Conservation (phyloP, 92 coral and sea anemone species). For the Virgularia gustaviana region DNA sequence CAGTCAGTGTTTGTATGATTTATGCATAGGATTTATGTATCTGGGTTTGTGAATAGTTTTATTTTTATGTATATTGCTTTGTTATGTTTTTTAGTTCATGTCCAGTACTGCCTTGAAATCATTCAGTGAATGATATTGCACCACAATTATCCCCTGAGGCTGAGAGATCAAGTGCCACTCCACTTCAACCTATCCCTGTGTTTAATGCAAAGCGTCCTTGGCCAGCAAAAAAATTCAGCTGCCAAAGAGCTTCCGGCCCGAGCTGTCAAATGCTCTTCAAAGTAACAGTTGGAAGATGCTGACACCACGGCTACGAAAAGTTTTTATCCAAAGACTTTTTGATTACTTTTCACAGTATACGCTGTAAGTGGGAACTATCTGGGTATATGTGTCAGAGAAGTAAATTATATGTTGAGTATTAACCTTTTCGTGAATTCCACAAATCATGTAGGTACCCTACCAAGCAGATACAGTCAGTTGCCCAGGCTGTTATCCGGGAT, state of each 20-base stretch:
- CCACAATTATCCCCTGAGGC: background rate
- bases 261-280: constrained; percentile 25
- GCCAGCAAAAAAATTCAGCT: constrained; percentile 43
- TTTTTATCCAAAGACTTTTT: constrained; percentile 32
- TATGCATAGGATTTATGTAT: too few species aligned
- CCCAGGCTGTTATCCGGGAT: constrained; percentile 38
- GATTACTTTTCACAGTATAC: constrained; percentile 59
- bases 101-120: background rate
- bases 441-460: constrained; percentile 67
- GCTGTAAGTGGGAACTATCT: too few species aligned
- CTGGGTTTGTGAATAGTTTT: too few species aligned
- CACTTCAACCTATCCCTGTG: background rate
- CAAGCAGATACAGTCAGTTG: constrained; percentile 51
- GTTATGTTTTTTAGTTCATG: background rate
- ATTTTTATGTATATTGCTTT: too few species aligned
- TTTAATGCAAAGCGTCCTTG: constrained; percentile 58
- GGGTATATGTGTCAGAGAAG: too few species aligned
- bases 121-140: background rate
- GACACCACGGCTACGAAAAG: constrained; percentile 41
- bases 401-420: too few species aligned
- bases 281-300: constrained; percentile 10
- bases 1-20: too few species aligned
- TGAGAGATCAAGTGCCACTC: background rate
- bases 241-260: constrained; percentile 45
- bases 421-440: too few species aligned